phyloP scores from a whole-genome alignment of 37 sponge, comb jelly and placozoan species.

The Mnemiopsis leidyi region DNA sequence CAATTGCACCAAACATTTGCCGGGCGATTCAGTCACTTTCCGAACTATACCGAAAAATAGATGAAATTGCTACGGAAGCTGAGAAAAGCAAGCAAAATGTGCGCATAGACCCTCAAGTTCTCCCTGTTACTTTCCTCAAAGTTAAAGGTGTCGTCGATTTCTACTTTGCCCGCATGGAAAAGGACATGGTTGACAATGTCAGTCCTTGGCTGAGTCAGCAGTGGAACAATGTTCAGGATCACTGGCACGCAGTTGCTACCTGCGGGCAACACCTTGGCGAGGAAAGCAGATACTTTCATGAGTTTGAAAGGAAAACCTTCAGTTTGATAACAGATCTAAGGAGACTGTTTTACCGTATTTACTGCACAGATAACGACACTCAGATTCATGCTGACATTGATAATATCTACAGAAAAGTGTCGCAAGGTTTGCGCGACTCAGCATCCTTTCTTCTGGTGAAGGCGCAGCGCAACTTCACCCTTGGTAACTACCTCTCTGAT shows the following conservation, averaged over 20 bases:
- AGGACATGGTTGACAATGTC: not conserved
- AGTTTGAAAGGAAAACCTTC: not conserved
- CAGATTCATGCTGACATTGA: not conserved
- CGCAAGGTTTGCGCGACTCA: constrained; percentile 32
- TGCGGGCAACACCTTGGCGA: not conserved
- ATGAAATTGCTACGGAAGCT: not conserved
- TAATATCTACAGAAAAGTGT: constrained; percentile 23
- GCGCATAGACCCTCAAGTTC: not conserved
- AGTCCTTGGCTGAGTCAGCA: not conserved
- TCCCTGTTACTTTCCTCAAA: not conserved
- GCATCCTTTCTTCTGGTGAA: constrained; percentile 60
- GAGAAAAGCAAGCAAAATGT: constrained; percentile 5
- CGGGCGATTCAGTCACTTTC: constrained; percentile 18
- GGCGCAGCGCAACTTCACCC: constrained; percentile 50
- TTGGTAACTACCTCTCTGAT: constrained; percentile 58
- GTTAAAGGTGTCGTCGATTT: constrained; percentile 13
- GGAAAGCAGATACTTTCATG: constrained; percentile 7
- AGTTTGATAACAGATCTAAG: not conserved
- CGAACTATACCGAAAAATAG: not conserved
- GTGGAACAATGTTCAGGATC: not conserved
- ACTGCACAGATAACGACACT: not conserved
- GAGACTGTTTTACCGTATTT: constrained; percentile 32
- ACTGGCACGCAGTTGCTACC: not conserved
- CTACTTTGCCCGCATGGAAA: not conserved
- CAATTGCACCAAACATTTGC: constrained; percentile 51